Evolutionary conservation across 2,113 vertebrate genomes (phyloP), one percentile per base, ranked within the genome.

Genomic region (Camelus dromedarius): DNA sequence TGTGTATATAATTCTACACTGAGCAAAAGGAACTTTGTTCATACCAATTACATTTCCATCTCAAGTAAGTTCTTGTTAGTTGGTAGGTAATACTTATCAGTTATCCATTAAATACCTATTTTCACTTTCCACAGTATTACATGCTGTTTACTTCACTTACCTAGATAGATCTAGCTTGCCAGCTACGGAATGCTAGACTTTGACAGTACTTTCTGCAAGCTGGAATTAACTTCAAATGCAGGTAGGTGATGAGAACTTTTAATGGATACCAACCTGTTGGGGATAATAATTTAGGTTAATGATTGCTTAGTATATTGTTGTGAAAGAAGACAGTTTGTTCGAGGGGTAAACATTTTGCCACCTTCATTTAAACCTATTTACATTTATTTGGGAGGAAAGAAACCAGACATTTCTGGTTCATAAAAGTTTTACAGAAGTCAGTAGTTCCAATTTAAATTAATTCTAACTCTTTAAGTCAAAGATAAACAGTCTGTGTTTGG

Each of bases 361-460:
- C 26, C 60, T 95, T 94, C 15, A 62, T 89, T 86, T 96, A 85
- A 96, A 89, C 38, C 9, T 26, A 20, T 80, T 94, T 89, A 56
- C 5, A 67, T 89, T 70, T 89, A 84, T 66, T 84, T 92, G 89
- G 58, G 76, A 88, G 50, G 83, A 80, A 75, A 89, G 76, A 66
- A 86, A 87, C 26, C n/a, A 92, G 48, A 24, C 30, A 94, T 67
- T 50, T 92, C 89, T 93, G 64, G 66, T 89, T 85, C 64, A 67
- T 86, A 48, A 60, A 89, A 84, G 64, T 38, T 84, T 80, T 89
- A 64, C 48, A 58, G 38, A 93, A 80, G 54, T 56, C 54, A 58
- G 70, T 94, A 94, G 76, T 96, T 94, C 14, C 50, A 73, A 46
- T 52, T 83, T 86, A 81, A 93, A 6, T 93, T 64, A 89, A 87